A percentile compares a stretch with the other conserved stretches of the same genome.
Evolutionary conservation across 2,888 invertebrate genomes (phyloP).

Genomic region (Danaus chrysippus): DNA sequence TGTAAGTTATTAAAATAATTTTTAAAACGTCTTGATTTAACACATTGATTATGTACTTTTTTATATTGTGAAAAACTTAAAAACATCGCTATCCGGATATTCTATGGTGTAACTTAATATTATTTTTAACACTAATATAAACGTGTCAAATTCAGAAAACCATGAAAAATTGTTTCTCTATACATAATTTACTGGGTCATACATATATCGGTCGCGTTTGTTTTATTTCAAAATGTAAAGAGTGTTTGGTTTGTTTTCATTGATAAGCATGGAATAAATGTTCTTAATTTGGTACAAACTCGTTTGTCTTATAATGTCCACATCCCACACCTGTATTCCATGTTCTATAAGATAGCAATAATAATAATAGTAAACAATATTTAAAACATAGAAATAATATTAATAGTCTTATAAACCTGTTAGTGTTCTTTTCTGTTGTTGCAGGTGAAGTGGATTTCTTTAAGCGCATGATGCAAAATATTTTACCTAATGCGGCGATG

Average conservation of each 20-base stretch:
- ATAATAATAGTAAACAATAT: slow-evolving; percentile 19
- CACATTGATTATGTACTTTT: slow-evolving; percentile 1
- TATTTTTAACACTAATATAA: too few species aligned
- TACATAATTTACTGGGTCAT: not conserved
- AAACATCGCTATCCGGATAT: too few species aligned
- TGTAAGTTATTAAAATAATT: not conserved
- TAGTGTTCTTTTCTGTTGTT: slow-evolving; percentile 45
- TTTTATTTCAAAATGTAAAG: slow-evolving; percentile 62
- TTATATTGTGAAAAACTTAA: too few species aligned
- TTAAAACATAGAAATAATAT: slow-evolving; percentile 28
- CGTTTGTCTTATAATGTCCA: slow-evolving; percentile 40
- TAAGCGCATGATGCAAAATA: slow-evolving; percentile 73
- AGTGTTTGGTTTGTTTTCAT: slow-evolving; percentile 74
- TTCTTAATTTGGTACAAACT: slow-evolving; percentile 60
- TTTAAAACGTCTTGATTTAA: not conserved
- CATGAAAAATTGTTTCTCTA: too few species aligned
- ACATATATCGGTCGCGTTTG: slow-evolving; percentile 54
- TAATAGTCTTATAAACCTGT: slow-evolving; percentile 17
- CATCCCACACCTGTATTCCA: slow-evolving; percentile 10
- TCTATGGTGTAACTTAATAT: too few species aligned
- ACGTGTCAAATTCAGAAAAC: too few species aligned
- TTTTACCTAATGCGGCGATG: slow-evolving; percentile 70
- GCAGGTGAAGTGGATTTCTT: slow-evolving; percentile 76
- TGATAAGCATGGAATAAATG: slow-evolving; percentile 76
- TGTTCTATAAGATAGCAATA: not conserved